Base-by-base conservation (phyloP, 1,140 invertebrate genomes). In the Vanessa tameamea region DNA sequence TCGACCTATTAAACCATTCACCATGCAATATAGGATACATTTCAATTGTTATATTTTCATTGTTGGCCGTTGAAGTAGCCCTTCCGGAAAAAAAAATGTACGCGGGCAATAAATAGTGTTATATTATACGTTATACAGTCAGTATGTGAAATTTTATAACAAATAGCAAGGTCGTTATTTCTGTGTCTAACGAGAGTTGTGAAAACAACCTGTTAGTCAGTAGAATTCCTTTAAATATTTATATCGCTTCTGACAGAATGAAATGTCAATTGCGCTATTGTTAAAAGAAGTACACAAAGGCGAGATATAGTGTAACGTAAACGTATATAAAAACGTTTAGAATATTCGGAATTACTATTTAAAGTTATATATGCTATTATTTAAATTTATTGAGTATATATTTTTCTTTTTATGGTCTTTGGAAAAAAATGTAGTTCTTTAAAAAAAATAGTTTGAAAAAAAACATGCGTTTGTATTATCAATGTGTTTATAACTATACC, bases 191-290 rank as follows among this genome's bases (percentile, higher is more conserved):
- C 47, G 43, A 69, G 47, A 59, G 57, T 61, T 57, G 23, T 37
- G 57, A 69, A 69, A 69, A 63, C 53, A 69, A 69, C 43, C 68
- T 61, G 57, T 69, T 69, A 69, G 68, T 57, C 23, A 48, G 55
- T 37, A 61, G 57, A 26, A 50, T 57, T 61, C 57, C 61, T 61
- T 69, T 69, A 69, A 69, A 69, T 69, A 69, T 69, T 69, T 63
- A 69, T 63, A n/a, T 63, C 8, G 68, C 57, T 47, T 61, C 20
- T 15, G 37, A 61, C 15, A 69, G 57, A 69, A 50, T 47, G 43
- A 68, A 68, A 68, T 55, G 66, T 68, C 66, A 68, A 68, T 68
- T 68, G 66, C 65, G 53, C 66, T 68, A 23, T 68, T 68, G 66
- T 68, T 68, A 16, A 20, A 16, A 55, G 20, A 47, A 68, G 50